Base-by-base conservation (phyloP, 2,113 vertebrate genomes). In the Phalacrocorax pelagicus region DNA sequence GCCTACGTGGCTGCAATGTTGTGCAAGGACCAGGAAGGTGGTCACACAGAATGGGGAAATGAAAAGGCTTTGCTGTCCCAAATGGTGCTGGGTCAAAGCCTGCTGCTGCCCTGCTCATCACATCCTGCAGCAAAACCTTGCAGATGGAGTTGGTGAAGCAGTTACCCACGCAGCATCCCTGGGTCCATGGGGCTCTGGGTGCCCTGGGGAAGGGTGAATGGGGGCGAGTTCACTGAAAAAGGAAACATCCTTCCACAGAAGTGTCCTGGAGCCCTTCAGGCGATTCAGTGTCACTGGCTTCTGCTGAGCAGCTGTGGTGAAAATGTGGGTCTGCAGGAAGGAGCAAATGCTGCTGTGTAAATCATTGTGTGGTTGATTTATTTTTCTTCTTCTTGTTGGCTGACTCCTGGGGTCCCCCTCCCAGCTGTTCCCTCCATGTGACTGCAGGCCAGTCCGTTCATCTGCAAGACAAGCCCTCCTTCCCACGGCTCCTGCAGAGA, bases 221-320 rank as follows among this genome's bases (percentile, higher is more conserved):
- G 20, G 4, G 21, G 61, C 6, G 11, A 51, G 44, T 36, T 51
- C 3, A 18, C 5, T 1, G 0, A 42, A 42, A 82, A 75, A 30
- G 51, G 93, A 75, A 94, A 21, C 29, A 15, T 59, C 61, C 30
- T 69, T 61, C 49, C 77, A 40, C 19, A 29, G 63, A 38, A 84
- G 44, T 21, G 24, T 70, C 47, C 47, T 66, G 88, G 58, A 36
- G 11, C 80, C 55, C 9, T 47, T 38, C 55, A 40, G 55, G 57
- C 2, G 0, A 12, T 49, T 69, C 18, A 42, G 36, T 32, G 5
- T 70, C 74, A 11, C 42, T 9, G 10, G 47, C 29, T 71, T 89
- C 92, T 96, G 97, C 79, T 15, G 88, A 44, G 96, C 94, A 97
- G 97, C 97, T 90, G 92, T 61, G 57, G 15, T 0, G 38, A 30